Evolutionary conservation across 35 echinoderm and acorn worm genomes (phyloP).

Genomic region (Acanthaster planci): DNA sequence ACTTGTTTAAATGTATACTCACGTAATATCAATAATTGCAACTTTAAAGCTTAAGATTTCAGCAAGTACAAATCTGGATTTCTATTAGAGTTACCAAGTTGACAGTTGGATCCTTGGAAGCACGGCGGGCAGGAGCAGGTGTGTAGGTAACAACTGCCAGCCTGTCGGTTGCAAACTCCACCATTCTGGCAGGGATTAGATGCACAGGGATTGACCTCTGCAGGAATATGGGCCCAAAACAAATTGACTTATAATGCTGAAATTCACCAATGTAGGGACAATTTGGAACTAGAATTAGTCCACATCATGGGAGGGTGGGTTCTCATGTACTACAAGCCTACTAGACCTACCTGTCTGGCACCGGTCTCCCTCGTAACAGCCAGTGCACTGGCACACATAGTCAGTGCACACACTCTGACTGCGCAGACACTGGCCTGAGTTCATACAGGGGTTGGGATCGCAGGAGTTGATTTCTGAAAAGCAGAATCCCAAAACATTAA

Average conservation of each 20-base stretch:
- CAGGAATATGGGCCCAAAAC: background rate
- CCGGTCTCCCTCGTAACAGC: slow-evolving; percentile 36
- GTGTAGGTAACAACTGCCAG: background rate
- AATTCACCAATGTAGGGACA: background rate
- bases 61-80: too few relatives aligned
- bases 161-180: slow-evolving; percentile 26
- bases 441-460: slow-evolving; percentile 30
- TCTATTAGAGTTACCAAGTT: background rate
- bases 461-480: slow-evolving; percentile 55
- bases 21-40: too few relatives aligned
- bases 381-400: slow-evolving; percentile 48
- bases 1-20: too few relatives aligned
- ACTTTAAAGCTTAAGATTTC: too few relatives aligned
- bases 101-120: background rate
- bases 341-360: slow-evolving; percentile 51
- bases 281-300: background rate
- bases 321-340: too few relatives aligned
- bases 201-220: slow-evolving; percentile 50
- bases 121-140: slow-evolving; percentile 53
- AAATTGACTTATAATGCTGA: background rate
- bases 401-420: background rate
- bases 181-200: slow-evolving; percentile 38
- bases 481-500: background rate
- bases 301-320: too few relatives aligned
- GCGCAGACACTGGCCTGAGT: slow-evolving; percentile 25